phyloP scores from a whole-genome alignment of 30 jellyfish, hydroid and myxozoan species.

The Cassiopea xamachana region DNA sequence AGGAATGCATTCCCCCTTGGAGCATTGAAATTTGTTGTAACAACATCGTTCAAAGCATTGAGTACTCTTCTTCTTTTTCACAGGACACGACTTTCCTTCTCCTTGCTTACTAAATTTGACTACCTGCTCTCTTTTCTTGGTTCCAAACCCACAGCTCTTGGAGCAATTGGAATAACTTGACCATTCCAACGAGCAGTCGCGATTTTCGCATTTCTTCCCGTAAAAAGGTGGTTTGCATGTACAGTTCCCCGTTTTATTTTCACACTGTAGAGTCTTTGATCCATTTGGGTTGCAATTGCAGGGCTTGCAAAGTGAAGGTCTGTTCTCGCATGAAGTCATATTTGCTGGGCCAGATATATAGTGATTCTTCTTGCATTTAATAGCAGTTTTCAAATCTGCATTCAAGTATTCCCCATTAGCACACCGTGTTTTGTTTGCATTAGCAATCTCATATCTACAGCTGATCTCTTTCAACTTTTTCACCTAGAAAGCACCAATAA shows the following conservation, averaged over 20 bases:
- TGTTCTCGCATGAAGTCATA: constrained; percentile 28
- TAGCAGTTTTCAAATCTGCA: constrained; percentile 35
- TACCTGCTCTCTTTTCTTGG: background rate
- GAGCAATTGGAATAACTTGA: constrained; percentile 7
- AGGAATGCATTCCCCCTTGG: constrained; percentile 32
- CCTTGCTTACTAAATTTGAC: too few species aligned
- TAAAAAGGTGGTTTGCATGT: constrained; percentile 46
- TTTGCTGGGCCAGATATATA: constrained; percentile 16
- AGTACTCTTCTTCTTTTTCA: background rate
- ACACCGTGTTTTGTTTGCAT: constrained; percentile 43
- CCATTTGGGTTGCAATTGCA: constrained; percentile 55
- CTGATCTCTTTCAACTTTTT: constrained; percentile 10
- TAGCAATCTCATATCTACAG: constrained; percentile 23
- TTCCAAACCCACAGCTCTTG: constrained; percentile 23
- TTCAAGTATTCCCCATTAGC: constrained; percentile 42
- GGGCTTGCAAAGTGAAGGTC: constrained; percentile 30
- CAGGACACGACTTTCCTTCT: constrained; percentile 13
- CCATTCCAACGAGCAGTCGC: constrained; percentile 58
- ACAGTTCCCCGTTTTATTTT: constrained; percentile 25
- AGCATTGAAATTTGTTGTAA: constrained; percentile 13
- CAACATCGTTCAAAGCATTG: constrained; percentile 35
- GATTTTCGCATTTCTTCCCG: constrained; percentile 42
- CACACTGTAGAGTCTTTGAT: constrained; percentile 19
- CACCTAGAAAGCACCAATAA: background rate
- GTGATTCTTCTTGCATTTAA: constrained; percentile 28